Evolutionary conservation across 2,797 vertebrate species (phyloP).

Genomic region (Prunella strophiata): DNA sequence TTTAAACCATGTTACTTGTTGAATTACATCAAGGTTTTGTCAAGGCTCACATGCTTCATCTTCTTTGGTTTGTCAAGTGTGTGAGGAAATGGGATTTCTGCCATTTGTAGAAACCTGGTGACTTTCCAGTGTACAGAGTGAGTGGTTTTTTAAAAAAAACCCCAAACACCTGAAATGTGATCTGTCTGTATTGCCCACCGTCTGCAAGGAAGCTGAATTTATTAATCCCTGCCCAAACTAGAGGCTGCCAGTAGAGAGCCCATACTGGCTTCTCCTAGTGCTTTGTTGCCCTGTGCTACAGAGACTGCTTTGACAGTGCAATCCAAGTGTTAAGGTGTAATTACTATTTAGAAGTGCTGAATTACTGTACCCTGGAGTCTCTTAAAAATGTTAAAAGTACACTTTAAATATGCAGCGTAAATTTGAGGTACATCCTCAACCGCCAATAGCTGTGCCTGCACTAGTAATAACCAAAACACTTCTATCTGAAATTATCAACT

Average conservation of each 20-base stretch:
- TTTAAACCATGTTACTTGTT: not conserved
- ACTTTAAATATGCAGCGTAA: not conserved
- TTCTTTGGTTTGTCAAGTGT: not conserved
- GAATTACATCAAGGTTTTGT: not conserved
- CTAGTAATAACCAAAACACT: not conserved
- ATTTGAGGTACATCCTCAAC: not conserved
- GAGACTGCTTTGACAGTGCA: not conserved
- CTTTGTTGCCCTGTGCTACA: not conserved
- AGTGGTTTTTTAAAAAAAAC: not conserved
- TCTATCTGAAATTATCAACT: not conserved
- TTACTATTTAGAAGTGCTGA: not conserved
- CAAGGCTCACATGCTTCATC: conserved; percentile 22
- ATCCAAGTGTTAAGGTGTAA: not conserved
- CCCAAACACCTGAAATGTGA: not conserved
- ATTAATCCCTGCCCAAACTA: not conserved
- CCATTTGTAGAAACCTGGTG: not conserved
- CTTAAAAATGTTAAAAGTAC: not conserved
- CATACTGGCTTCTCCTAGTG: not conserved
- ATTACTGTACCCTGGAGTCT: not conserved
- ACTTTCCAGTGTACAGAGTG: not conserved
- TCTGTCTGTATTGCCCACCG: not conserved
- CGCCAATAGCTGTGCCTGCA: not conserved
- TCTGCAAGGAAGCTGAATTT: not conserved
- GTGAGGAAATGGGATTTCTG: not conserved
- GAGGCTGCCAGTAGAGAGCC: not conserved